Evolutionary conservation across 1,140 invertebrate species (phyloP), one percentile per base, ranked within the genome.

Genomic region (Galleria mellonella): DNA sequence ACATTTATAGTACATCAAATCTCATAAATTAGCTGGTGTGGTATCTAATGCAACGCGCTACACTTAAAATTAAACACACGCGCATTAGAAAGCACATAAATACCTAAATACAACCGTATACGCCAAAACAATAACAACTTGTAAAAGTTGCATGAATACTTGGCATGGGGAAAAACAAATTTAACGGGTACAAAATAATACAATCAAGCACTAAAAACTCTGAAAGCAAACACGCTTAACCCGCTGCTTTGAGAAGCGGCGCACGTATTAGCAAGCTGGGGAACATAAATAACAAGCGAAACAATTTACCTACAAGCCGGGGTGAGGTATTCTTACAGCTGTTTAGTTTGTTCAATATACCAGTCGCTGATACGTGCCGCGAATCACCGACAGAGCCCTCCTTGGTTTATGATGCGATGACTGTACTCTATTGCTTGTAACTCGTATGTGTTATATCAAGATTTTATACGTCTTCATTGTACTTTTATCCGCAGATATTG

Each of bases 321-420:
- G 49, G 63, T 69, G 66, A 71, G 72, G 63, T 74, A 76, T 79
- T 79, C 72, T 79, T 79, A 79, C 70, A 75, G 62, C 67, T 76
- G 75, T 76, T 76, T 74, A 74, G 71, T 76, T 79, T 72, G 75
- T 74, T 74, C 71, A 69, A 75, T 79, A 75, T 67, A 74, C 71
- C 62, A 64, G 51, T 29, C 35, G 15, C 40, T 35, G 47, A 45
- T 65, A 79, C 75, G 75, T 79, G 75, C 62, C 41, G 15, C 44
- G 73, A 74, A 77, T 77, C 51, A 33, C 50, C 13, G 9, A 11
- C 43, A 27, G 43, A 46, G 33, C 46, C 15, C 40, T 23, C 17
- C 38, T 14, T 60, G 54, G 23, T 60, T 64, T 64, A 64, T 64
- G 57, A 61, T 54, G 52, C 61, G 62, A 56, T 57, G 57, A 65